Conservation (phyloP, 2,797 vertebrate genomes). For the Cyclopterus lumpus region DNA sequence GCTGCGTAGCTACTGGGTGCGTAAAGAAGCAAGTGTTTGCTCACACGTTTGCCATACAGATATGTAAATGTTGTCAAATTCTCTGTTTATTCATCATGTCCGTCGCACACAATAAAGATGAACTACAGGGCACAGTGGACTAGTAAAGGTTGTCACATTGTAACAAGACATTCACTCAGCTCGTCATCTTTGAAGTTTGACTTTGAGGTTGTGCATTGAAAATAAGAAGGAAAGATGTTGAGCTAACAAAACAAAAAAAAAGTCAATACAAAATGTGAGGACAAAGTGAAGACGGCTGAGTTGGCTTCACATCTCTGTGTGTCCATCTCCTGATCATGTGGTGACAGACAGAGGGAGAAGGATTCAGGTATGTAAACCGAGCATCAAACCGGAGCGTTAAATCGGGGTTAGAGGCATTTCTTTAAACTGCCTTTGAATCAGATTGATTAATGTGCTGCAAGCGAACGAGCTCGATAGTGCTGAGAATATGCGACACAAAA, state of each 20-base stretch:
- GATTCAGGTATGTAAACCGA: slow-evolving; percentile 11
- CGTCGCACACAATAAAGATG: slow-evolving; percentile 4
- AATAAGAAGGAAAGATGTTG: slow-evolving; percentile 41
- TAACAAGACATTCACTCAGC: slow-evolving; percentile 56
- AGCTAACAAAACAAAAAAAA: neutral
- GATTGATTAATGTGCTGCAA: neutral
- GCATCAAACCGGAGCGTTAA: neutral
- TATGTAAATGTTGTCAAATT: slow-evolving; percentile 18
- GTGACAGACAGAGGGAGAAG: neutral
- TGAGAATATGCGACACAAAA: neutral
- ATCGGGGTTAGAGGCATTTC: neutral
- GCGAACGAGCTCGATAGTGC: neutral
- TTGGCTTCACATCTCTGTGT: slow-evolving; percentile 30
- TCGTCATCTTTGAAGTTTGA: slow-evolving; percentile 51
- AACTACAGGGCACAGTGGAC: slow-evolving; percentile 24
- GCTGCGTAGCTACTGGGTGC: neutral
- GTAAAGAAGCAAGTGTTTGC: neutral
- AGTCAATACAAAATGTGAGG: neutral
- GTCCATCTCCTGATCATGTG: neutral
- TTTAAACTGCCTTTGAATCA: neutral
- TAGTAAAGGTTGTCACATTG: slow-evolving; percentile 62
- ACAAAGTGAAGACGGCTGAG: slow-evolving; percentile 14
- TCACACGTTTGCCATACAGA: too few species aligned
- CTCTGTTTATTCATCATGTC: slow-evolving; percentile 40
- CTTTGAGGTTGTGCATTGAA: slow-evolving; percentile 32